These are phyloP conservation scores for Xestia ashworthii DNA, from an alignment of 2,888 invertebrate genomes.

Conservation along the genomic window DNA sequence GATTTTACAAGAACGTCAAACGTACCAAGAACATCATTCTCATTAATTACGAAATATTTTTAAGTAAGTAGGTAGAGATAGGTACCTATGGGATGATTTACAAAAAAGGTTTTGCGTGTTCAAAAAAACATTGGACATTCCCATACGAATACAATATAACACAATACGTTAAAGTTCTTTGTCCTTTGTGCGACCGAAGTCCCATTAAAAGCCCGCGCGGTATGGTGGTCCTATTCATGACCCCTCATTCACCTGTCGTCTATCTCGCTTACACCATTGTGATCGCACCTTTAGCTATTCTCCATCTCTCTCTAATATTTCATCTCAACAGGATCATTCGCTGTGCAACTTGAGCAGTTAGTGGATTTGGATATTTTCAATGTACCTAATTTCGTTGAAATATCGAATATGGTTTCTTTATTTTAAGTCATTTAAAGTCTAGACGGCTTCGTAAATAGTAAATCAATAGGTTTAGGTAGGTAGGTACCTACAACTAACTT, in stretches of 20 bases:
- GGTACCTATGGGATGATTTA: background rate
- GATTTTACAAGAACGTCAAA: background rate
- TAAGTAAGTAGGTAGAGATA: background rate
- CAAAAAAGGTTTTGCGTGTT: background rate
- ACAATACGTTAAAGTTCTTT: slow-evolving; percentile 18
- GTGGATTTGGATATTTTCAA: slow-evolving; percentile 49
- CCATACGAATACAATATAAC: background rate
- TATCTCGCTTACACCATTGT: slow-evolving; percentile 76
- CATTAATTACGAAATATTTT: background rate
- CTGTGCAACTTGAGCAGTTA: slow-evolving; percentile 48
- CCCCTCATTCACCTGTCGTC: slow-evolving; percentile 85
- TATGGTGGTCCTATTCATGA: slow-evolving; percentile 77
- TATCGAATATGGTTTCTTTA: background rate
- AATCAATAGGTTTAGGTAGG: background rate
- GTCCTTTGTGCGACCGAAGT: slow-evolving; percentile 1
- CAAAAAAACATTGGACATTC: background rate
- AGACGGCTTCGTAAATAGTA: background rate
- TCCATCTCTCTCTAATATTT: slow-evolving; percentile 74
- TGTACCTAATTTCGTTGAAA: slow-evolving; percentile 42
- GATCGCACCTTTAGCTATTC: slow-evolving; percentile 45
- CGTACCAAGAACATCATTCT: background rate
- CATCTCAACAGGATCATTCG: slow-evolving; percentile 71
- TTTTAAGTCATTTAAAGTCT: background rate
- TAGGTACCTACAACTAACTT: background rate
- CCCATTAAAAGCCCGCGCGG: slow-evolving; percentile 23